A percentile compares a stretch with the other conserved stretches of the same genome.
These are phyloP conservation scores for Darevskia mixta DNA, from an alignment of 2,797 vertebrate species.

Conservation along the genomic window DNA sequence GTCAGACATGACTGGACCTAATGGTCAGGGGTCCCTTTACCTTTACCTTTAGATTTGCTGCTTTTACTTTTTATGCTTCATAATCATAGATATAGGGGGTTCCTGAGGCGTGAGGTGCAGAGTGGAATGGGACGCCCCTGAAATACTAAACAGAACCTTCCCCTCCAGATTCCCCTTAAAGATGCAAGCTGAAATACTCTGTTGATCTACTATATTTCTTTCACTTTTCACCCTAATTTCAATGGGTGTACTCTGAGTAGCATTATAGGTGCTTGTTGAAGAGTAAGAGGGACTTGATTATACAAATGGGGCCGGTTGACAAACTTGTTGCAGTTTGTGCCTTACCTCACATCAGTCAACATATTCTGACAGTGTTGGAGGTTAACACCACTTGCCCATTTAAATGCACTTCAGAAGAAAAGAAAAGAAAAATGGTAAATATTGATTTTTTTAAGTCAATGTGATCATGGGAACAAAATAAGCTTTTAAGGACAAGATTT, in stretches of 20 bases:
- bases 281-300: background rate
- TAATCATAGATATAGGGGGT: background rate
- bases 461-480: background rate
- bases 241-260: too few relatives aligned
- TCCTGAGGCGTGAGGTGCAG: background rate
- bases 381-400: background rate
- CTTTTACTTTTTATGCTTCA: background rate
- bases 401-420: background rate
- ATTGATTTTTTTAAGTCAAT: background rate
- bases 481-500: background rate
- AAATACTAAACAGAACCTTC: background rate
- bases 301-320: background rate
- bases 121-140: background rate
- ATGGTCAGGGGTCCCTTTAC: too few relatives aligned
- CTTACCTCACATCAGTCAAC: background rate
- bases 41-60: background rate
- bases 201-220: too few relatives aligned
- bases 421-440: background rate
- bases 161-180: too few relatives aligned
- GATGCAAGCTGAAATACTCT: too few relatives aligned
- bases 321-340: background rate
- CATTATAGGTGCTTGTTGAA: background rate
- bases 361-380: background rate
- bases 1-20: too few relatives aligned
- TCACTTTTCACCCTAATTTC: too few relatives aligned